Evolutionary conservation across 2,113 vertebrate species (phyloP).

Genomic region (Tinamus guttatus): DNA sequence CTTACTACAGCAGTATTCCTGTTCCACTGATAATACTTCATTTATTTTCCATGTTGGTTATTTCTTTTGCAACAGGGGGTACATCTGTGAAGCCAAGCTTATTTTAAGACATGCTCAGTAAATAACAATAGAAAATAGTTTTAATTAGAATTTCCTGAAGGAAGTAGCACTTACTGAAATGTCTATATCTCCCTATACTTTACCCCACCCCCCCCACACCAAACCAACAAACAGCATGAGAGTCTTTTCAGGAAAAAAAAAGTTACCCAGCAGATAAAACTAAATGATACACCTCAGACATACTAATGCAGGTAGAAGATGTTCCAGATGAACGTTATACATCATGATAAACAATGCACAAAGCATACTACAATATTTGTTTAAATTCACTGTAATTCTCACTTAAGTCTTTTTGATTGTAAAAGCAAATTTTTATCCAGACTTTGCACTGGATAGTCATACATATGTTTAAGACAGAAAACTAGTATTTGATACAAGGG

Average conservation of each 20-base stretch:
- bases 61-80: not conserved
- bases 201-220: too few relatives aligned
- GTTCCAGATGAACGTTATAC: too few relatives aligned
- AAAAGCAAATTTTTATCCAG: not conserved
- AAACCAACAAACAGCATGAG: too few relatives aligned
- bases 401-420: not conserved
- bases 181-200: rapidly evolving
- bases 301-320: too few relatives aligned
- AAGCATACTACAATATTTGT: too few relatives aligned
- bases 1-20: not conserved
- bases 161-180: not conserved
- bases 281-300: not conserved
- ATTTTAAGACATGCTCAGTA: not conserved
- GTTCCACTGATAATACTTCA: not conserved
- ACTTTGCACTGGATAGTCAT: not conserved
- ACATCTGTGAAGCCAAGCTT: not conserved
- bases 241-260: not conserved
- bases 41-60: too few relatives aligned
- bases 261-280: not conserved
- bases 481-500: not conserved
- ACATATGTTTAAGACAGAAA: not conserved
- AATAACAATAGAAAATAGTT: not conserved
- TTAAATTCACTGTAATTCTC: not conserved
- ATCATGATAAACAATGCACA: too few relatives aligned
- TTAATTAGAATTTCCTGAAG: not conserved